phyloP scores from a whole-genome alignment of 2,888 invertebrate genomes.

The Dolichopus griseipennis region DNA sequence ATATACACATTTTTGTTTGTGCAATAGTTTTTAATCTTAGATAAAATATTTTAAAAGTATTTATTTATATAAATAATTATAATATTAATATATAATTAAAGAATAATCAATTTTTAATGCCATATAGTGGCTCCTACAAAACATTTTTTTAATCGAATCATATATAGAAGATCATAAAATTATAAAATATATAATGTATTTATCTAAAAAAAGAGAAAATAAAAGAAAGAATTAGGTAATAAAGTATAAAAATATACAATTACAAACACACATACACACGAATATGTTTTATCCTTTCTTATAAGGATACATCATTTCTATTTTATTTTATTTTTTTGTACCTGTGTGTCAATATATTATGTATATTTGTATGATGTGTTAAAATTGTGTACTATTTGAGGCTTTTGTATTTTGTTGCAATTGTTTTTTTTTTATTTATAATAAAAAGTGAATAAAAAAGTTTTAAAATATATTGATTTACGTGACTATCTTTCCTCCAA shows the following conservation, averaged over 20 bases:
- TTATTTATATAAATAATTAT: neutral
- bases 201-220: neutral
- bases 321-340: too few relatives aligned
- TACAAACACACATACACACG: neutral
- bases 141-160: neutral
- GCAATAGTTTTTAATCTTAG: constrained; percentile 5
- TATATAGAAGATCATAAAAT: neutral
- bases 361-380: neutral
- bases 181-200: neutral
- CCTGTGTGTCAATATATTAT: too few relatives aligned
- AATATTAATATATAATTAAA: neutral
- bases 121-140: neutral
- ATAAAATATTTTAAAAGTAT: neutral
- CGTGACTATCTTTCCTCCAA: too few relatives aligned
- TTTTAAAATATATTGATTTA: too few relatives aligned
- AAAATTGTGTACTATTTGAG: neutral
- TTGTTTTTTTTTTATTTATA: too few relatives aligned
- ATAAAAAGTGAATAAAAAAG: too few relatives aligned
- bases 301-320: too few relatives aligned
- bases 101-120: neutral
- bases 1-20: neutral
- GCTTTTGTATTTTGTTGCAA: constrained; percentile 1
- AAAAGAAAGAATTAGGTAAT: neutral
- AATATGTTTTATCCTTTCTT: too few relatives aligned
- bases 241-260: neutral